A percentile compares a stretch with the other conserved stretches of the same genome.
These are phyloP conservation scores for Drosophila varians DNA, from an alignment of 1,140 invertebrate species.

Conservation along the genomic window DNA sequence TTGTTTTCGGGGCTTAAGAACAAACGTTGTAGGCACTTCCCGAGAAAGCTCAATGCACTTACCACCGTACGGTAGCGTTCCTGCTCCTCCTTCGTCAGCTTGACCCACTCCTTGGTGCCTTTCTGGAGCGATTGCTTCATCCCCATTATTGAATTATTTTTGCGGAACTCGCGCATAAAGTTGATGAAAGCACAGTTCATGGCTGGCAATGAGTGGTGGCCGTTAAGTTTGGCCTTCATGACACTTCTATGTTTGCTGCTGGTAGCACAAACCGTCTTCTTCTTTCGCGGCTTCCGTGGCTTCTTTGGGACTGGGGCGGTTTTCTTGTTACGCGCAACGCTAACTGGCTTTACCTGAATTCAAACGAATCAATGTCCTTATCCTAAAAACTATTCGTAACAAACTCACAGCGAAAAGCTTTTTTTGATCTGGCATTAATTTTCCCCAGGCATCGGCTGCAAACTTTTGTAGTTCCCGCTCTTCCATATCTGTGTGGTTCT, in stretches of 20 bases:
- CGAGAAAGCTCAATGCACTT: neutral
- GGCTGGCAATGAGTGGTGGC: no score
- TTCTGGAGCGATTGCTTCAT: neutral
- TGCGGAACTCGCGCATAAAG: neutral
- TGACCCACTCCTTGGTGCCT: neutral
- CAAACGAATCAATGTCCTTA: neutral
- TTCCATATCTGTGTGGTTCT: neutral
- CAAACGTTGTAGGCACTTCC: neutral
- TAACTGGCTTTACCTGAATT: neutral
- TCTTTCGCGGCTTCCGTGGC: neutral
- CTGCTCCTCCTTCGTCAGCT: neutral
- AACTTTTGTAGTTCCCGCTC: neutral
- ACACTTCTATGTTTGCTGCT: neutral
- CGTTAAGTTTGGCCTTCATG: neutral
- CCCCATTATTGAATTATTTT: neutral
- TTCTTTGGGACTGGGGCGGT: neutral
- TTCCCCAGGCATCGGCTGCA: conserved; percentile 11
- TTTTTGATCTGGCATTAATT: conserved; percentile 1
- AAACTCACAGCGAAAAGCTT: conserved; percentile 5
- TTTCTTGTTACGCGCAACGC: neutral
- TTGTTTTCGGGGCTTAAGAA: neutral
- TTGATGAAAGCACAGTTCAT: neutral
- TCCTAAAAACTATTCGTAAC: neutral
- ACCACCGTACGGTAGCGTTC: neutral
- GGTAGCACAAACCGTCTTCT: neutral